These are phyloP conservation scores for Heliocidaris erythrogramma DNA, from an alignment of 35 echinoderm and acorn worm species.

Conservation along the genomic window DNA sequence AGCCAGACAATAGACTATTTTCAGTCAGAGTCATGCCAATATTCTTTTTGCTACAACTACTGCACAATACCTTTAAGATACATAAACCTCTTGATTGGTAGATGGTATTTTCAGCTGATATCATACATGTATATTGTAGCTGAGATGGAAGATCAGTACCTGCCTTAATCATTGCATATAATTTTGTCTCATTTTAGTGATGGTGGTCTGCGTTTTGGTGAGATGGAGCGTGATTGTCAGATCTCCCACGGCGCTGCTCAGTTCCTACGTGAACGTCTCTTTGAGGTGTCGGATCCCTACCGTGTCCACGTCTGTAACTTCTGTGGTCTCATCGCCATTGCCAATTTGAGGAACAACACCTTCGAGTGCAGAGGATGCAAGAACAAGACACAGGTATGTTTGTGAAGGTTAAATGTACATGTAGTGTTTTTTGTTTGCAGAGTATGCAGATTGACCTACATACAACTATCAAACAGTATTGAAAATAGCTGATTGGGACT, in stretches of 20 bases:
- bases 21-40: no score
- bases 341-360: constrained; percentile 96
- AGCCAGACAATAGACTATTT: no score
- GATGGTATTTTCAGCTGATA: background rate
- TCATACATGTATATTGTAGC: no score
- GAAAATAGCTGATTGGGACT: no score
- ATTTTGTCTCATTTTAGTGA: constrained; percentile 56
- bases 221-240: constrained; percentile 99
- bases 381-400: constrained; percentile 94
- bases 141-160: no score
- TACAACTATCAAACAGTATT: no score
- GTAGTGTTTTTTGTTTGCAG: no score
- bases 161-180: background rate
- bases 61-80: no score
- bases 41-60: no score
- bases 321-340: constrained; percentile 96
- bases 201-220: constrained; percentile 97
- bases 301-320: constrained; percentile 96
- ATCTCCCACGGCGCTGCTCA: constrained; percentile 96
- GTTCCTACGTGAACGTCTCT: constrained; percentile 93
- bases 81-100: background rate
- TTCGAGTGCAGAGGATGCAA: constrained; percentile 98
- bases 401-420: no score
- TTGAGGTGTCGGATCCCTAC: constrained; percentile 96
- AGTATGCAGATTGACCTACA: no score